Evolutionary conservation across 2,888 invertebrate genomes (phyloP).

Genomic region (Harpalus rufipes): DNA sequence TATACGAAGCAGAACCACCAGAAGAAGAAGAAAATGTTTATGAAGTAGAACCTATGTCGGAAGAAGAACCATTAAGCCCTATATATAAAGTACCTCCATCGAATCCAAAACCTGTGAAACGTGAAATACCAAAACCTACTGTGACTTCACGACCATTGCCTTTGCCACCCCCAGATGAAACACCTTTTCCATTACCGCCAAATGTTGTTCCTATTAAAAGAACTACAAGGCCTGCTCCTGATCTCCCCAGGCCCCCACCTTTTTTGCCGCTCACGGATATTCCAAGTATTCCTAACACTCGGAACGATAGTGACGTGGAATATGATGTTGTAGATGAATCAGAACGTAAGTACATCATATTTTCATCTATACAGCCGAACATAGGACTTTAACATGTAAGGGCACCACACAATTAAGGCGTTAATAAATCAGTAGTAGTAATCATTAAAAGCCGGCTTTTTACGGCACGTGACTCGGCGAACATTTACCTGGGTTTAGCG

Average conservation of each 20-base stretch:
- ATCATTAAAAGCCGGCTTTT: no score
- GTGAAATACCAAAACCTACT: background rate
- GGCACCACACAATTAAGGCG: no score
- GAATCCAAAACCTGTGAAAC: slow-evolving; percentile 9
- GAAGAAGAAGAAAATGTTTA: background rate
- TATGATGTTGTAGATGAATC: slow-evolving; percentile 48
- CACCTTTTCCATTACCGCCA: slow-evolving; percentile 24
- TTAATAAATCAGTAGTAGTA: no score
- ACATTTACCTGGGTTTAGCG: no score
- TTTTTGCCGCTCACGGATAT: background rate
- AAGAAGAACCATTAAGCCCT: slow-evolving; percentile 17
- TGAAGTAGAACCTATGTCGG: slow-evolving; percentile 2
- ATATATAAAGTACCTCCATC: slow-evolving; percentile 1
- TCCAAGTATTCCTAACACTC: background rate
- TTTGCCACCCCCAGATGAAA: slow-evolving; percentile 16
- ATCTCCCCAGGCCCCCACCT: background rate
- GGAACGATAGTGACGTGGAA: slow-evolving; percentile 48
- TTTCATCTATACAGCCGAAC: background rate
- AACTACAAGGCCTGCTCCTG: background rate
- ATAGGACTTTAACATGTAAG: no score
- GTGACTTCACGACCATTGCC: slow-evolving; percentile 28
- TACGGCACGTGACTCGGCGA: no score
- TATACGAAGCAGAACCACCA: slow-evolving; percentile 20
- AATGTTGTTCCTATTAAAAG: slow-evolving; percentile 25
- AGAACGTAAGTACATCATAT: slow-evolving; percentile 33